Evolutionary conservation across 64 coral and sea anemone genomes (phyloP), one percentile per base, ranked within the genome.

Genomic region (Anthopleura sola): DNA sequence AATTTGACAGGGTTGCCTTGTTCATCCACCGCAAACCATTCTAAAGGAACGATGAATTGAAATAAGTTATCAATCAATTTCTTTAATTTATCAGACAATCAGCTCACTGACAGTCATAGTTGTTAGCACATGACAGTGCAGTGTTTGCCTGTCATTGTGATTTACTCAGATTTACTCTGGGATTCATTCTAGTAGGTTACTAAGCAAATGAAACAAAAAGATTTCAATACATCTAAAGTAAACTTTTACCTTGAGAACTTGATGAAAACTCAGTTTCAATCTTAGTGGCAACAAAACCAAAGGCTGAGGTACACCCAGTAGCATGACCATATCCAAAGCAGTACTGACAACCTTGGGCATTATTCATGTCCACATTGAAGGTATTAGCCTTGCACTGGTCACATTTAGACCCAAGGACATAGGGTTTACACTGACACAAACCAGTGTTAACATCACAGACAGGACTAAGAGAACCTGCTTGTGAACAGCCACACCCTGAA

Each of bases 291-390:
- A 91, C 80, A 74, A 98, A 98, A 48, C 83, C 91, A 14, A 44
- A 37, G 36, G 91, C 95, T 20, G 95, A 88, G 37, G 47, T 86
- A 85, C 95, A 98, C 23, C 53, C 58, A 49, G 69, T 20, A 21
- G 88, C 86, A 60, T 77, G 86, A 0, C 91, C 91, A 78, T 98
- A 98, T 29, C 91, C 95, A 91, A 98, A 98, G 40, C 95, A 98
- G 39, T 87, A 53, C 86, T 93, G 89, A 76, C 95, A 98, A 6
- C 95, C 95, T 40, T 93, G 89, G 3, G 74, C 53, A 78, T 93
- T 86, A 28, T 39, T 82, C 36, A 23, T 26, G 66, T 68, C 60
- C 38, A 93, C 40, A 60, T 93, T 88, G 49, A 93, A 98, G 18
- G 88, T 91, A 13, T 88, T 91, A n/a, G 20, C 26, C 36, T 93